Evolutionary conservation across 92 coral and sea anemone species (phyloP).

Genomic region (Heliopora coerulea): DNA sequence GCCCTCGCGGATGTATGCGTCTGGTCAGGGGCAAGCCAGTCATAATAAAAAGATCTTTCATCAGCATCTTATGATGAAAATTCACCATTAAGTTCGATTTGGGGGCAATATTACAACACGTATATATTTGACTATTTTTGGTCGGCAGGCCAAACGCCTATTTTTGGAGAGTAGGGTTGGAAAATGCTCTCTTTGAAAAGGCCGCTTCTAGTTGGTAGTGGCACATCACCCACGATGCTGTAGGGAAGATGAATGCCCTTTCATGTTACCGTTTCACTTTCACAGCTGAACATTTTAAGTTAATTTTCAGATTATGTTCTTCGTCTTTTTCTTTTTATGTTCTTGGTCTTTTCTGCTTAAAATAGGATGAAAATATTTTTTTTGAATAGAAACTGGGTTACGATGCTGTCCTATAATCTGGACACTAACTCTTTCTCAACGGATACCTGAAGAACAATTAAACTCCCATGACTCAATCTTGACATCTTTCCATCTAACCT

Average conservation of each 20-base stretch:
- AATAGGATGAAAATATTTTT: too few relatives aligned
- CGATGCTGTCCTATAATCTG: conserved; percentile 17
- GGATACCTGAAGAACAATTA: too few relatives aligned
- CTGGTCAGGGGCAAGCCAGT: conserved; percentile 19
- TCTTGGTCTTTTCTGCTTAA: too few relatives aligned
- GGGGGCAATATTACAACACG: conserved; percentile 2
- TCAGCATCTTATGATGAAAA: conserved; percentile 41
- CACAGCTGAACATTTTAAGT: neutral
- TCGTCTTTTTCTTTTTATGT: too few relatives aligned
- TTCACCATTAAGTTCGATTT: conserved; percentile 17
- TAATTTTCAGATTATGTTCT: neutral
- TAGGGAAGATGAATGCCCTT: neutral
- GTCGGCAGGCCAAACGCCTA: neutral
- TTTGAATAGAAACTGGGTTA: too few relatives aligned
- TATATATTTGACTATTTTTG: neutral
- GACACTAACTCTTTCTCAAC: conserved; percentile 7
- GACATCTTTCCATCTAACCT: too few relatives aligned
- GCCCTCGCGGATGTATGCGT: conserved; percentile 19
- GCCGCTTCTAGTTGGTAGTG: conserved; percentile 9
- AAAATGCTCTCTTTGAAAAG: conserved; percentile 19
- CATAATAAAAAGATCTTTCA: conserved; percentile 46
- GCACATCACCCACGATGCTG: conserved; percentile 40
- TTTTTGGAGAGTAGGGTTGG: neutral
- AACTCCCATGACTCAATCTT: too few relatives aligned
- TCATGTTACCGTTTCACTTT: conserved; percentile 17